A percentile compares a stretch with the other conserved stretches of the same genome.
phyloP scores from a whole-genome alignment of 2,113 vertebrate genomes.

The Serranochromis macrocephalus region DNA sequence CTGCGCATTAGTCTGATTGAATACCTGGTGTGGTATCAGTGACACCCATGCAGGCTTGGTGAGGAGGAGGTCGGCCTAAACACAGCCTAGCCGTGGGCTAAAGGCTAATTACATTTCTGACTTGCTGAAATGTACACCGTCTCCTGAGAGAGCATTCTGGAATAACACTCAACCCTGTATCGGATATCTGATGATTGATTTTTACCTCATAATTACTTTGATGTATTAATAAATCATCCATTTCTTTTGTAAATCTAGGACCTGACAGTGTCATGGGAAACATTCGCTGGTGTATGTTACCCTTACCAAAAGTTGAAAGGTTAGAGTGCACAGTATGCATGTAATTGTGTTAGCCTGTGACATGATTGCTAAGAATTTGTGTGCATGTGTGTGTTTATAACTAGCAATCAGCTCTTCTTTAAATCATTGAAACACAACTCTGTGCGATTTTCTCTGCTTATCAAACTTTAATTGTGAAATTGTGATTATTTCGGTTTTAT shows the following conservation, averaged over 20 bases:
- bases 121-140: constrained; percentile 64
- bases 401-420: not conserved
- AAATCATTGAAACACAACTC: not conserved
- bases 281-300: constrained; percentile 32
- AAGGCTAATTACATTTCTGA: constrained; percentile 68
- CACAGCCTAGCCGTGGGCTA: constrained; percentile 37
- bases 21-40: constrained; percentile 27
- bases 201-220: constrained; percentile 63
- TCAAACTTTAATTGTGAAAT: not conserved
- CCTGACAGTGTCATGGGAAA: constrained; percentile 29
- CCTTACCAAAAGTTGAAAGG: constrained; percentile 38
- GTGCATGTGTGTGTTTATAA: not conserved
- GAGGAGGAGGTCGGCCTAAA: constrained; percentile 32
- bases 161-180: constrained; percentile 60
- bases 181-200: constrained; percentile 65
- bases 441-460: not conserved
- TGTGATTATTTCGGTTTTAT: not conserved
- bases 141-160: constrained; percentile 59
- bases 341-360: not conserved
- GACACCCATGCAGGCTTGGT: constrained; percentile 11
- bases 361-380: not conserved
- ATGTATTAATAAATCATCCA: constrained; percentile 68
- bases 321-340: constrained; percentile 7
- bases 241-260: constrained; percentile 50
- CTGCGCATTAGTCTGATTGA: constrained; percentile 16